Base-by-base conservation (phyloP, 2,113 vertebrate genomes). In the Pandion haliaetus region DNA sequence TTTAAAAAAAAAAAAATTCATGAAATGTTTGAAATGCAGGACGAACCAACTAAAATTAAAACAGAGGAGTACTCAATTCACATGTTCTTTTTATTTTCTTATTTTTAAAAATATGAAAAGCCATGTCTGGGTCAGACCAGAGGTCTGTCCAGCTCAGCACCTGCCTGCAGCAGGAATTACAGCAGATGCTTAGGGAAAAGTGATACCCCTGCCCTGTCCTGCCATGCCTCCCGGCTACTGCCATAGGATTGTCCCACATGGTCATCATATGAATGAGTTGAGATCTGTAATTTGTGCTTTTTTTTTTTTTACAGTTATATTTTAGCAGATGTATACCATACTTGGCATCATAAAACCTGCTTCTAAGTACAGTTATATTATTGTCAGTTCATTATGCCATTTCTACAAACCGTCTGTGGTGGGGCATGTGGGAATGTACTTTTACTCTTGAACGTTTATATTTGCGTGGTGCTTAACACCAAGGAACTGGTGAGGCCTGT, bases 381-480 rank as follows among this genome's bases (percentile, higher is more conserved):
- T 50, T 92, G 86, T 82, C 31, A n/a, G 7, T 61, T 96, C 25
- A 15, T 92, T 92, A 77, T 92, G 52, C 34, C 21, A 5, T 84
- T 71, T 82, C 72, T 72, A 17, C 69, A 87, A 89, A 73, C 44
- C 57, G 42, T 63, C 91, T 94, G 72, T 55, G 23, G 18, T 71
- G 55, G 50, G 26, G 31, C 0, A 0, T 2, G 0, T 17, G 10
- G 12, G 52, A 88, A 42, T 0, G 0, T 20, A 45, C 17, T 42
- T 90, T 59, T 66, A 24, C 42, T 59, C 14, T 24, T 34, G 34
- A 86, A 47, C 1, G 0, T 71, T 70, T 87, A 42, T 79, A 9
- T 85, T 76, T 88, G 55, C 4, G 1, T 76, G 14, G 14, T 91
- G 38, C 45, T 86, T 78, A 67, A 77, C 63, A 71, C n/a, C 47